Percentiles rank a stretch among this genome's conserved stretches.
Conservation (phyloP, 2,113 vertebrate species). For the Egretta garzetta region DNA sequence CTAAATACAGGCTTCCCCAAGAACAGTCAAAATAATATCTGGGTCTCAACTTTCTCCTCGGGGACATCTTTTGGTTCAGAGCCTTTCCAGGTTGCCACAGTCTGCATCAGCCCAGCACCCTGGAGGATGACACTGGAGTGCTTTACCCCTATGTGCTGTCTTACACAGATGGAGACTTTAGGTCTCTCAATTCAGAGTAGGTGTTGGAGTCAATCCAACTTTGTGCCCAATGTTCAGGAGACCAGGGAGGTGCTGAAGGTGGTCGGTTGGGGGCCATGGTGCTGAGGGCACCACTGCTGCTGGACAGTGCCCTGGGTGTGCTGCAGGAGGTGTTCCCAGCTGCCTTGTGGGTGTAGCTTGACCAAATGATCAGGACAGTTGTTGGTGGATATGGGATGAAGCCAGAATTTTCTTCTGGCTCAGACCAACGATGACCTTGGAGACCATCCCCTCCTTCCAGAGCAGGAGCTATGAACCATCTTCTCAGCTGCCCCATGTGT, state of each 20-base stretch:
- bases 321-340: not conserved
- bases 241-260: not conserved
- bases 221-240: fast-evolving
- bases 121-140: not conserved
- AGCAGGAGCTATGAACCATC: not conserved
- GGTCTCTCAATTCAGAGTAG: not conserved
- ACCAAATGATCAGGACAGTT: fast-evolving
- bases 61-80: not conserved
- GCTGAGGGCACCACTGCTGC: not conserved
- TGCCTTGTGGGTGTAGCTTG: fast-evolving
- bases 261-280: fast-evolving
- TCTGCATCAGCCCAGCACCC: not conserved
- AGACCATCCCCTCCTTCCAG: not conserved
- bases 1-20: not conserved
- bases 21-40: fast-evolving
- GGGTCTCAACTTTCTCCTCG: not conserved
- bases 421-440: not conserved
- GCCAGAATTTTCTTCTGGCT: not conserved
- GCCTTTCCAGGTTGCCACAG: not conserved
- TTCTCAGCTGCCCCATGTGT: not conserved
- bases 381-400: fast-evolving
- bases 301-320: not conserved
- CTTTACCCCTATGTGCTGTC: not conserved
- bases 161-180: not conserved
- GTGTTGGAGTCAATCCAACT: not conserved